phyloP scores from a whole-genome alignment of 1,140 invertebrate species.

The Nilaparvata lugens region DNA sequence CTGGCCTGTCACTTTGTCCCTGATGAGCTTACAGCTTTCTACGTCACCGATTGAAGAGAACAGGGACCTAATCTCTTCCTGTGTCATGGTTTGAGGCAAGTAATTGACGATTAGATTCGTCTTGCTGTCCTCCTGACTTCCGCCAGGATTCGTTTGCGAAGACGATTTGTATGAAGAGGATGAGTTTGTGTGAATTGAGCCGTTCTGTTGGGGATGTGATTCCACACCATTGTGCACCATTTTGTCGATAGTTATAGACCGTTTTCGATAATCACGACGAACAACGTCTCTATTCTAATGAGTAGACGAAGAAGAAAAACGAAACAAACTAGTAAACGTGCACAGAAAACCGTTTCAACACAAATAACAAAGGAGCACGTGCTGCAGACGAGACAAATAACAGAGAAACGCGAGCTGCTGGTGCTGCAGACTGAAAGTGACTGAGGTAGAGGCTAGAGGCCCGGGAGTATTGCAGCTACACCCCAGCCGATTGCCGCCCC shows the following conservation, averaged over 20 bases:
- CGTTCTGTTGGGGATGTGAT: conserved; percentile 57
- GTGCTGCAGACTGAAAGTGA: too few species aligned
- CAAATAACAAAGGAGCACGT: too few species aligned
- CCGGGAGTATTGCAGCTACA: too few species aligned
- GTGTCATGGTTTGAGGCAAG: conserved; percentile 98
- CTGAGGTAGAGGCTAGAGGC: too few species aligned
- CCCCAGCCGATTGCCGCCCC: too few species aligned
- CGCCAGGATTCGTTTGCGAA: conserved; percentile 40
- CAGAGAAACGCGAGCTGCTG: too few species aligned
- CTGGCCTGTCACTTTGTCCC: conserved; percentile 94
- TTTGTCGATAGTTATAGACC: conserved; percentile 6
- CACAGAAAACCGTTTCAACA: too few species aligned
- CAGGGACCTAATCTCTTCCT: conserved; percentile 94
- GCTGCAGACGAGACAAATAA: too few species aligned
- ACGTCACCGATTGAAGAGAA: conserved; percentile 98
- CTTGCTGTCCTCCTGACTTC: conserved; percentile 81
- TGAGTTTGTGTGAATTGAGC: conserved; percentile 37
- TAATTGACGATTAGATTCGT: conserved; percentile 99
- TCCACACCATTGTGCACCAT: conserved; percentile 83
- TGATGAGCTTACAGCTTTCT: conserved; percentile 96
- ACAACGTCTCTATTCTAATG: too few species aligned
- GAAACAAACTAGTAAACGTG: too few species aligned
- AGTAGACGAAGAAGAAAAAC: too few species aligned
- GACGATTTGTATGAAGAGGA: conserved; percentile 31
- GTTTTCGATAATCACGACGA: too few species aligned